A percentile compares a stretch with the other conserved stretches of the same genome.
Conservation (phyloP, 2,888 invertebrate species). For the Dolichomitus sp. region DNA sequence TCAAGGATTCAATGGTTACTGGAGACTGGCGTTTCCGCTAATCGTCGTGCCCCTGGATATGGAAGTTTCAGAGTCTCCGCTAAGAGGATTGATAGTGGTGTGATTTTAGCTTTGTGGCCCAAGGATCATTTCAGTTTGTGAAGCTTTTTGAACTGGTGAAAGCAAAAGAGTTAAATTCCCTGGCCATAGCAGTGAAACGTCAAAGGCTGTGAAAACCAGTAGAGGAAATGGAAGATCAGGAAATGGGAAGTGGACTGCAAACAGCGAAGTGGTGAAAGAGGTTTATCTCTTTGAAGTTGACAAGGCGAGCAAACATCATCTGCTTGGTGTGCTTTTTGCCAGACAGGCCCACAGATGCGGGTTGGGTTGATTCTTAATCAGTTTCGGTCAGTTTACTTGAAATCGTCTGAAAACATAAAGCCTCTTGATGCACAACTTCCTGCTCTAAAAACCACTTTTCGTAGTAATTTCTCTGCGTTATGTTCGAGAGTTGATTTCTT, state of each 20-base stretch:
- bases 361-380: neutral
- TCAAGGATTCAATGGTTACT: conserved; percentile 35
- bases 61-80: conserved; percentile 26
- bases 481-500: neutral
- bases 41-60: conserved; percentile 23
- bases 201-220: neutral
- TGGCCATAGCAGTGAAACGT: neutral
- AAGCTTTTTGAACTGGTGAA: conserved; percentile 1
- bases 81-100: conserved; percentile 5
- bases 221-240: neutral
- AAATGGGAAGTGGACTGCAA: neutral
- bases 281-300: neutral
- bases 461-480: neutral
- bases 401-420: neutral
- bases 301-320: neutral
- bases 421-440: neutral
- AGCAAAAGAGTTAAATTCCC: neutral
- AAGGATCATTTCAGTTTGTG: neutral
- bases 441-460: neutral
- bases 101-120: neutral
- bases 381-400: neutral
- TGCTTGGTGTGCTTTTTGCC: neutral
- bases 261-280: neutral
- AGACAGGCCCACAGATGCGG: neutral
- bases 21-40: conserved; percentile 18